Percentiles rank a stretch among this genome's conserved stretches.
phyloP scores from a whole-genome alignment of 1,140 invertebrate genomes.

The Asbolus verrucosus region DNA sequence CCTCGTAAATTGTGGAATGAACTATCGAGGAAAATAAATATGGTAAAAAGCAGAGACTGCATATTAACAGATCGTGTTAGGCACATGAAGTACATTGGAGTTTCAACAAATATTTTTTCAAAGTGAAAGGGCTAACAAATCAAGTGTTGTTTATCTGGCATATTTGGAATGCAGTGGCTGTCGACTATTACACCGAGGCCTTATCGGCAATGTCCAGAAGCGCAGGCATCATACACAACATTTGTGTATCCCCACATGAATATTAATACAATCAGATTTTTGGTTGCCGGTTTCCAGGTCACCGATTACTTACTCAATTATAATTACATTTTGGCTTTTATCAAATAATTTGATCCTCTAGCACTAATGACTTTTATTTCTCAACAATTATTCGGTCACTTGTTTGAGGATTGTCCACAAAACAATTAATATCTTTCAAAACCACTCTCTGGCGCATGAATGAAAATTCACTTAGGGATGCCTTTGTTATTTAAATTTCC shows the following conservation, averaged over 20 bases:
- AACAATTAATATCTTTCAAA: constrained; percentile 43
- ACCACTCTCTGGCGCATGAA: constrained; percentile 16
- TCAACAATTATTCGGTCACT: constrained; percentile 42
- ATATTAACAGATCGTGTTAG: constrained; percentile 24
- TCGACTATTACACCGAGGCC: constrained; percentile 44
- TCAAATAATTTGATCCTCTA: constrained; percentile 45
- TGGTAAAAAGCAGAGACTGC: constrained; percentile 31
- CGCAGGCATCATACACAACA: constrained; percentile 44
- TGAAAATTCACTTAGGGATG: constrained; percentile 33
- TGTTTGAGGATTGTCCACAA: constrained; percentile 36
- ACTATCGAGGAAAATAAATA: constrained; percentile 29
- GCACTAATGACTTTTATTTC: constrained; percentile 44
- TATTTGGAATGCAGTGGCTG: constrained; percentile 47
- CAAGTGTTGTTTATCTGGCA: constrained; percentile 47
- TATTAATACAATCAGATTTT: constrained; percentile 48
- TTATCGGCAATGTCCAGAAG: constrained; percentile 47
- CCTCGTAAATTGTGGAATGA: constrained; percentile 24
- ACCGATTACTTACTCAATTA: constrained; percentile 46
- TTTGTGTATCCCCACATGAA: constrained; percentile 47
- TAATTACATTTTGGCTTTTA: constrained; percentile 46
- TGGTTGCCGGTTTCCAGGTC: constrained; percentile 43
- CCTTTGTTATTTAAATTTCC: constrained; percentile 41
- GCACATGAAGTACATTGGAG: constrained; percentile 25
- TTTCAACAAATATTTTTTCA: constrained; percentile 46
- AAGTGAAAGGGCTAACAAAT: constrained; percentile 47